Evolutionary conservation across 2,888 invertebrate species (phyloP), one percentile per base, ranked within the genome.

Genomic region (Dioctria rufipes): DNA sequence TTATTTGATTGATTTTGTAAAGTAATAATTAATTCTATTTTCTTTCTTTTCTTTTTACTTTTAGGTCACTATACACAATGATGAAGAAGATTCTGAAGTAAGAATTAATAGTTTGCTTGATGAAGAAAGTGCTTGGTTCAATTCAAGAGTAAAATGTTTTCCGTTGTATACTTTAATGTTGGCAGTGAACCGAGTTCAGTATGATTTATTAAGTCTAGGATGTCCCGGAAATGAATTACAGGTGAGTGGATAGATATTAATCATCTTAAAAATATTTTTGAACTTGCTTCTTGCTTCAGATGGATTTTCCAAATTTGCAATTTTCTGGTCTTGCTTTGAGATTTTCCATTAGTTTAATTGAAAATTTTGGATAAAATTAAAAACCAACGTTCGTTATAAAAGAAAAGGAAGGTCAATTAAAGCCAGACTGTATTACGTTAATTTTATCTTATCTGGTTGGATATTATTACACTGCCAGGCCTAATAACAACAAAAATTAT

Each of bases 81-180:
- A 25, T 25, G 89, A 90, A 81, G 90, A 89, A 85, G 88, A 89
- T 84, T 88, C 90, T 81, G 90, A 90, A 69, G 90, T 92, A 80
- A 89, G 90, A 85, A 90, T 91, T 43, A 91, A 91, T 84, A 90
- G 90, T 84, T 84, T 89, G 85, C 86, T 90, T 75, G 90, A 91
- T 80, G 91, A 91, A 85, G 89, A 91, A 85, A 90, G 90, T 43
- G 91, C 91, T 81, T 91, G 91, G 90, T 93, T 93, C 88, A 91
- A 92, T 73, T 93, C 94, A 51, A 92, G 95, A 85, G 94, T 96
- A 83, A 94, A 95, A 87, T 96, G 96, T 89, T 95, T 96, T 87
- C 96, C 96, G 80, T 90, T 96, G 82, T 95, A 94, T 87, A 95
- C 96, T 2, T 91, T 96, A 83, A 90, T 96, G 87, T 89, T 95